These are phyloP conservation scores for Smutsia temminckii DNA, from an alignment of 2,797 vertebrate species.

Conservation along the genomic window DNA sequence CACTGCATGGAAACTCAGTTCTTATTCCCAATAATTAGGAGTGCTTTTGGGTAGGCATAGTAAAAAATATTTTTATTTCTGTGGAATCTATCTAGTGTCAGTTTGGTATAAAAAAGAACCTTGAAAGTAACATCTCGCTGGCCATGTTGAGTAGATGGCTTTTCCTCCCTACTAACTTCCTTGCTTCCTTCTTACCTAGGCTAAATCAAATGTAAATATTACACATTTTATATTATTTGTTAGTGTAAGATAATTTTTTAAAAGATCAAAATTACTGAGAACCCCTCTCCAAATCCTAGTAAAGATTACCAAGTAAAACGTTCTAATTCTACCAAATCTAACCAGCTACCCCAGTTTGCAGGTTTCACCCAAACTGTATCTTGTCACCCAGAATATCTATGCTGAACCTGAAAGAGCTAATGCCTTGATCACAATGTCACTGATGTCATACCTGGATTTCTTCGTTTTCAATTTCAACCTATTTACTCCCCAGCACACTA, in stretches of 20 bases:
- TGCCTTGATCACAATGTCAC: not conserved
- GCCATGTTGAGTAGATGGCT: not conserved
- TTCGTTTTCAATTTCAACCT: not conserved
- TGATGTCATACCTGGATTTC: not conserved
- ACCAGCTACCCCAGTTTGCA: not conserved
- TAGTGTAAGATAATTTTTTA: not conserved
- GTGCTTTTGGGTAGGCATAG: constrained; percentile 31
- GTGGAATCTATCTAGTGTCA: not conserved
- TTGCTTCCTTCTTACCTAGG: not conserved
- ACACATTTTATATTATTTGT: constrained; percentile 32
- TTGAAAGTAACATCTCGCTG: not conserved
- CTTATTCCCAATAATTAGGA: not conserved
- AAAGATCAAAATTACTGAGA: not conserved
- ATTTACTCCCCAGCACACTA: not conserved
- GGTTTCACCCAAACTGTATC: not conserved
- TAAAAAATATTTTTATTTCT: constrained; percentile 21
- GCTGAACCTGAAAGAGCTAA: not conserved
- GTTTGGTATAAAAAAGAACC: not conserved
- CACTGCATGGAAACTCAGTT: constrained; percentile 2
- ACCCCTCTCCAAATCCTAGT: not conserved
- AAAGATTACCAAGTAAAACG: not conserved
- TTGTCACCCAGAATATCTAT: not conserved
- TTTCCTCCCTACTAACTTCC: not conserved
- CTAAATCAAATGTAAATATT: constrained; percentile 13
- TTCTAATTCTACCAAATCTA: not conserved